These are phyloP conservation scores for Cydia pomonella DNA, from an alignment of 1,140 invertebrate genomes.

Conservation along the genomic window DNA sequence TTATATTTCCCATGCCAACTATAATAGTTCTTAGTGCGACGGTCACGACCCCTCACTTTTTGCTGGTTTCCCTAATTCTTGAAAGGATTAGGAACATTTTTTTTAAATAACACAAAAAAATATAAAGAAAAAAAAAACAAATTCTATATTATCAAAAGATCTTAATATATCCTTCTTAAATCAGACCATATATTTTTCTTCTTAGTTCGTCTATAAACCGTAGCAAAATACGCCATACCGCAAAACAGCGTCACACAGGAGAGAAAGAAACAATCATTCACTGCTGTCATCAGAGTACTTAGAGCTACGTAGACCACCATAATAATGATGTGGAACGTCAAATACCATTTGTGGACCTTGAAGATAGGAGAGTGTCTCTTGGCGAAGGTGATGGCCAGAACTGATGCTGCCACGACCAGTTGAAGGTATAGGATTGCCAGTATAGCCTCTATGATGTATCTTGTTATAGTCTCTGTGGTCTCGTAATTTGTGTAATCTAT, in stretches of 20 bases:
- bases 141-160: background rate
- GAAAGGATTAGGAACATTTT: background rate
- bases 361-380: slow-evolving; percentile 46
- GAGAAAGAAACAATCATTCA: slow-evolving; percentile 48
- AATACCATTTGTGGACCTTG: slow-evolving; percentile 56
- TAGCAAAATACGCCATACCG: slow-evolving; percentile 43
- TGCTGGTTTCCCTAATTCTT: no score
- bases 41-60: no score
- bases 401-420: slow-evolving; percentile 51
- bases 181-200: background rate
- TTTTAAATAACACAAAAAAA: background rate
- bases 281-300: slow-evolving; percentile 47
- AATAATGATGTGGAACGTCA: slow-evolving; percentile 51
- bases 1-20: no score
- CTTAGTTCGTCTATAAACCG: background rate
- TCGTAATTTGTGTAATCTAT: slow-evolving; percentile 36
- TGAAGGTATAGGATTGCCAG: slow-evolving; percentile 57
- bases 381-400: slow-evolving; percentile 51
- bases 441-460: slow-evolving; percentile 51
- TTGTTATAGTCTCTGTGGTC: slow-evolving; percentile 38
- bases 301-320: slow-evolving; percentile 50
- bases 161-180: background rate
- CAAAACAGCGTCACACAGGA: slow-evolving; percentile 38
- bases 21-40: no score
- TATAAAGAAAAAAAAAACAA: background rate